A percentile compares a stretch with the other conserved stretches of the same genome.
These are phyloP conservation scores for Pelusios castaneus DNA, from an alignment of 2,113 vertebrate genomes.

Conservation along the genomic window DNA sequence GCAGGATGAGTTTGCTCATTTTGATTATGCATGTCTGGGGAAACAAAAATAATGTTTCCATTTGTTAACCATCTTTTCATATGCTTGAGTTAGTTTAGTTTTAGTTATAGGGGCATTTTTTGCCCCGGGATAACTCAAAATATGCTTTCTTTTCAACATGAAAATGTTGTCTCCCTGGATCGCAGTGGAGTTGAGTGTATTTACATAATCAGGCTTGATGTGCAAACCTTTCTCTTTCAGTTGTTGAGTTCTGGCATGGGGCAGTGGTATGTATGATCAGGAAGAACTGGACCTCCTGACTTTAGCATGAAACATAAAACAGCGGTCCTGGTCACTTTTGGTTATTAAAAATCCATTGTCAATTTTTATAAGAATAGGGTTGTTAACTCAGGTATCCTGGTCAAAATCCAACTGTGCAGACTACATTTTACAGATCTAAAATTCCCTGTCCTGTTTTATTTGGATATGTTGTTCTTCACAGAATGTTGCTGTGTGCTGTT, in stretches of 20 bases:
- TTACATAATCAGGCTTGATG: neutral
- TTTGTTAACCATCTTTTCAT: neutral
- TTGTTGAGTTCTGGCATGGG: neutral
- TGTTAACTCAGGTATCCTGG: neutral
- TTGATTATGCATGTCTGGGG: neutral
- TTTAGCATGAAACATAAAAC: neutral
- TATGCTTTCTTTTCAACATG: neutral
- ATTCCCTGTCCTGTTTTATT: neutral
- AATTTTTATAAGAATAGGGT: slow-evolving; percentile 14
- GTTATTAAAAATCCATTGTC: neutral
- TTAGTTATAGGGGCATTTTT: neutral
- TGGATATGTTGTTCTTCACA: neutral
- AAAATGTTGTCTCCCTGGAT: neutral
- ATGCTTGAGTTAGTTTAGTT: neutral
- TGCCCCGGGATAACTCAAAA: neutral
- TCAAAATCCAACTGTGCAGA: neutral
- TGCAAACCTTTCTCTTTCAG: neutral
- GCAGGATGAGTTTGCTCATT: neutral
- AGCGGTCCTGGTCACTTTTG: neutral
- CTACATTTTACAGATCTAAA: neutral
- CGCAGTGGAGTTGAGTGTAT: neutral
- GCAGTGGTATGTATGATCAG: neutral
- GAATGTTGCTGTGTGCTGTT: neutral
- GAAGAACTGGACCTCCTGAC: neutral
- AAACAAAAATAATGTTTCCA: neutral